Evolutionary conservation across 2,113 vertebrate species (phyloP), one percentile per base, ranked within the genome.

Genomic region (Rissa tridactyla): DNA sequence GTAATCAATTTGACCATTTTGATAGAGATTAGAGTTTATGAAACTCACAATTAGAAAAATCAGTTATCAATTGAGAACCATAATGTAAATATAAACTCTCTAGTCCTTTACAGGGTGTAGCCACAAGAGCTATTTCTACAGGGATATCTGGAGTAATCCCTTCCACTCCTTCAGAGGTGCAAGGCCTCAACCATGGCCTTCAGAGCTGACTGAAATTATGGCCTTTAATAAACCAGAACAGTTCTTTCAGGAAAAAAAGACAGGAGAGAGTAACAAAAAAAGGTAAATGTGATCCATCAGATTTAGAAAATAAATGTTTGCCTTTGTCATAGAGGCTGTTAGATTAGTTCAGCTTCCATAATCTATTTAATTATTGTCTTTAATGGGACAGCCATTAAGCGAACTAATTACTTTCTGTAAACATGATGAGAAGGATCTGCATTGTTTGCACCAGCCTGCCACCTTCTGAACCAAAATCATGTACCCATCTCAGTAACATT

Each of bases 341-440:
- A 94, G 80, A 94, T 92, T 92, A 91, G 86, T 92, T 97, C 88
- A 92, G 80, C 65, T 92, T 96, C 83, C 80, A 88, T 92, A 94
- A 94, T 92, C 94, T 94, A 68, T 96, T 96, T 96, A 95, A 95
- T 90, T 94, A 95, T 94, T 96, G 65, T 82, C 85, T 90, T 95
- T 93, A 96, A 95, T 94, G 72, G 86, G 55, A 73, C 47, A 92
- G 69, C 64, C 81, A 96, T 94, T 94, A 94, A 94, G 64, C 0
- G 0, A 90, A 88, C 64, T 54, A 86, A 86, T 88, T 91, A 92
- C 60, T 78, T 91, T 88, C 83, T 70, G 47, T 86, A 93, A 95
- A 91, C 55, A 86, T 51, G 62, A 79, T 77, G 68, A 89, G 47
- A 78, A 87, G 38, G 51, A 79, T 95, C 60, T 79, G 20, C 57